phyloP scores from a whole-genome alignment of 2,797 vertebrate genomes.

The Potorous gilbertii region DNA sequence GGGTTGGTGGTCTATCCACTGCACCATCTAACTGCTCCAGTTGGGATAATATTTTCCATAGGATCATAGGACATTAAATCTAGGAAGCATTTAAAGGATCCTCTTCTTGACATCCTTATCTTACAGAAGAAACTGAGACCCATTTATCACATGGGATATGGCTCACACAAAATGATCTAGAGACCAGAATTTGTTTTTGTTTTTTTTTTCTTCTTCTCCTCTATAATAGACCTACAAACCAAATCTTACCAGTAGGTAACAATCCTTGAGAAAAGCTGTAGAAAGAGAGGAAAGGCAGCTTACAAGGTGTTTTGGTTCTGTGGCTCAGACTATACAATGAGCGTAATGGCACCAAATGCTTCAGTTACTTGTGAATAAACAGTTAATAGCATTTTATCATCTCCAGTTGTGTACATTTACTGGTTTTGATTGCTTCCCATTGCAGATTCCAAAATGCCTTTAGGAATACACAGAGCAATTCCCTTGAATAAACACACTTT shows the following conservation, averaged over 20 bases:
- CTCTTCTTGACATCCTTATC: background rate
- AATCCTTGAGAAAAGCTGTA: rapidly evolving
- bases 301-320: background rate
- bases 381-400: slow-evolving; percentile 23
- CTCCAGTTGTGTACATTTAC: slow-evolving; percentile 37
- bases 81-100: background rate
- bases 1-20: background rate
- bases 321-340: background rate
- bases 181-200: background rate
- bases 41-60: background rate
- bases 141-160: background rate
- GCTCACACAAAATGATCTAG: background rate
- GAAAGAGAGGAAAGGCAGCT: background rate
- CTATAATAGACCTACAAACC: background rate
- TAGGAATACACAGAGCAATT: slow-evolving; percentile 20
- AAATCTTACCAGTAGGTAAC: background rate
- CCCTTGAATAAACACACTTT: background rate
- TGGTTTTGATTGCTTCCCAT: slow-evolving; percentile 52
- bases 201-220: background rate
- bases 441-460: slow-evolving; percentile 22
- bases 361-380: slow-evolving; percentile 53
- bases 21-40: background rate
- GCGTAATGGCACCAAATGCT: slow-evolving; percentile 14
- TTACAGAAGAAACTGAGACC: background rate
- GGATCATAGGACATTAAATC: background rate